phyloP scores from a whole-genome alignment of 2,113 vertebrate genomes.

The Lepus americanus region DNA sequence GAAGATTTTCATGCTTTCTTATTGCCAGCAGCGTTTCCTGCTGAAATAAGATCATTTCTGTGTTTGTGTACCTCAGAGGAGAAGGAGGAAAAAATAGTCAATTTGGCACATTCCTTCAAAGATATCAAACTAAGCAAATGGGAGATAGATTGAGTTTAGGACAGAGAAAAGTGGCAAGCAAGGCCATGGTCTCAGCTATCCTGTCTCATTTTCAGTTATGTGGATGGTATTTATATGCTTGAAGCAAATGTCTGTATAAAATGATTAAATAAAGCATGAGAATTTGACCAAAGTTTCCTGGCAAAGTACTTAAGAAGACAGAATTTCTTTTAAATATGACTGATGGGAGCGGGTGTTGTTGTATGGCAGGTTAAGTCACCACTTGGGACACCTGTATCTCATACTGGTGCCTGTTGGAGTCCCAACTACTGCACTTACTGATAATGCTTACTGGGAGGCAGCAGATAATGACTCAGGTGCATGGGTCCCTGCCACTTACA shows the following conservation, averaged over 20 bases:
- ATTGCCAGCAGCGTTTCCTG: conserved; percentile 72
- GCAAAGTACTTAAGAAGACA: background rate
- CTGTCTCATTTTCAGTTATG: background rate
- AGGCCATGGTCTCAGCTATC: background rate
- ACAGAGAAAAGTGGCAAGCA: background rate
- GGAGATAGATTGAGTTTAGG: conserved; percentile 1
- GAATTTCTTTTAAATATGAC: conserved; percentile 13
- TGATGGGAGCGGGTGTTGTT: background rate
- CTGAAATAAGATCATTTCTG: conserved; percentile 78
- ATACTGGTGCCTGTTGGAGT: too few relatives aligned
- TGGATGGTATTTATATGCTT: background rate
- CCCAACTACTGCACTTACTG: too few relatives aligned
- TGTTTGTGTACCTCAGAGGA: conserved; percentile 38
- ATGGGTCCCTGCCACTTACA: too few relatives aligned
- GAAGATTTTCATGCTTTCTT: conserved; percentile 82
- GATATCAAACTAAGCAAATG: conserved; percentile 31
- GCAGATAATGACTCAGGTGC: too few relatives aligned
- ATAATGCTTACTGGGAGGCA: too few relatives aligned
- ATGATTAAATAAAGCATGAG: background rate
- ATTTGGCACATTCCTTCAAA: background rate
- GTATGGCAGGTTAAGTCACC: too few relatives aligned
- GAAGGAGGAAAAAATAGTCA: background rate
- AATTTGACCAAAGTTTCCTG: background rate
- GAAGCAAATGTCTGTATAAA: background rate
- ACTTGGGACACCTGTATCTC: too few relatives aligned